A percentile compares a stretch with the other conserved stretches of the same genome.
Evolutionary conservation across 2,113 vertebrate species (phyloP).

Genomic region (Malurus elegans): DNA sequence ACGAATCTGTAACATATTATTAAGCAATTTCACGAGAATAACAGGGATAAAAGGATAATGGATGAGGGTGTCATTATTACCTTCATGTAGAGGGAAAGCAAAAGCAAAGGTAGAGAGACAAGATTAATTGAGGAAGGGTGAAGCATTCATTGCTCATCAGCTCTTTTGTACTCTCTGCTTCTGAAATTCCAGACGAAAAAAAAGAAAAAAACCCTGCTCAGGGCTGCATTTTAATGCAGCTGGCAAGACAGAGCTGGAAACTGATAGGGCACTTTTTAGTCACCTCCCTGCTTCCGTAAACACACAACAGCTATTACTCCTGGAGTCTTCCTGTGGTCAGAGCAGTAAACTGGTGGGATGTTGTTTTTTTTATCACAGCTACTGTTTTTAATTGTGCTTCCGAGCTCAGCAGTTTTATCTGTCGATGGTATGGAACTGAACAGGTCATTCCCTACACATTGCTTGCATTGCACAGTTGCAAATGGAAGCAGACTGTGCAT

Average conservation of each 20-base stretch:
- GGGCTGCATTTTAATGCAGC: slow-evolving; percentile 75
- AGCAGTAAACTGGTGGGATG: slow-evolving; percentile 10
- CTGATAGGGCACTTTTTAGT: slow-evolving; percentile 78
- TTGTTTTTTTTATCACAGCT: neutral
- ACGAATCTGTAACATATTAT: slow-evolving; percentile 97
- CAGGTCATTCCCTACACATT: neutral
- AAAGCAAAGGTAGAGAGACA: slow-evolving; percentile 94
- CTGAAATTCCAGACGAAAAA: slow-evolving; percentile 76
- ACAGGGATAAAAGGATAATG: slow-evolving; percentile 97
- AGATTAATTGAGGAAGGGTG: slow-evolving; percentile 97
- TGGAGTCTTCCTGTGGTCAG: slow-evolving; percentile 19
- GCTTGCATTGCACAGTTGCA: slow-evolving; percentile 39
- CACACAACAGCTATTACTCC: slow-evolving; percentile 12
- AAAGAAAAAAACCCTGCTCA: slow-evolving; percentile 57
- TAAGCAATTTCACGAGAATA: slow-evolving; percentile 96
- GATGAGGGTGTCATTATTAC: slow-evolving; percentile 95
- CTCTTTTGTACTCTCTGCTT: slow-evolving; percentile 80
- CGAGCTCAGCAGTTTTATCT: neutral
- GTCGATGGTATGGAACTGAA: neutral
- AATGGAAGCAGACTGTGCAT: slow-evolving; percentile 13
- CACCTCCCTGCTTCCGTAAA: slow-evolving; percentile 60
- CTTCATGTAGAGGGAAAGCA: slow-evolving; percentile 86
- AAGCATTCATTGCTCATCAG: slow-evolving; percentile 94
- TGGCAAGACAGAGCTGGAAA: slow-evolving; percentile 66
- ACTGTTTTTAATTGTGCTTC: slow-evolving; percentile 41